A percentile compares a stretch with the other conserved stretches of the same genome.
phyloP scores from a whole-genome alignment of 2,888 invertebrate genomes.

The Standfussiana lucernea region DNA sequence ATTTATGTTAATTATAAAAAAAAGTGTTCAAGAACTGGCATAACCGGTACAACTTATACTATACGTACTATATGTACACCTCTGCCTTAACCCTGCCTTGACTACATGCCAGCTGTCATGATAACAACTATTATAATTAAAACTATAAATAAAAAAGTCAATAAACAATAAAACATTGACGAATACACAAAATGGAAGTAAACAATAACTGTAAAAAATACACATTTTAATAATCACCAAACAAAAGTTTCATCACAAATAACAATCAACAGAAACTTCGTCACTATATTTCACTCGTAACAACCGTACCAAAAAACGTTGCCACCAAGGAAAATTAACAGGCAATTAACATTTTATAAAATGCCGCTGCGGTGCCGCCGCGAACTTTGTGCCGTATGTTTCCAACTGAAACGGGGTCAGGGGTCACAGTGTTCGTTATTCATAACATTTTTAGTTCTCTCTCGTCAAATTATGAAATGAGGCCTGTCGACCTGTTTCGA shows the following conservation, averaged over 20 bases:
- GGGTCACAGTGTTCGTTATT: slow-evolving; percentile 69
- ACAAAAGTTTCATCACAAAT: slow-evolving; percentile 32
- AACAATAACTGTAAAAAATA: not conserved
- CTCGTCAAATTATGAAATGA: slow-evolving; percentile 74
- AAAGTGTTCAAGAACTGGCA: not conserved
- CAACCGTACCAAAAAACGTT: slow-evolving; percentile 21
- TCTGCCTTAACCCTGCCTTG: not conserved
- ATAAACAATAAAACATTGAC: not conserved
- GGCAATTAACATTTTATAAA: slow-evolving; percentile 63
- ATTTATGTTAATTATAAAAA: not conserved
- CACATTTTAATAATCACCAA: not conserved
- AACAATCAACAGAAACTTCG: slow-evolving; percentile 41
- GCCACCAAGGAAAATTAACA: slow-evolving; percentile 37
- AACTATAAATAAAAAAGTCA: not conserved
- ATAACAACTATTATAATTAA: not conserved
- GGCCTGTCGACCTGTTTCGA: slow-evolving; percentile 57
- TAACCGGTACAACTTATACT: not conserved
- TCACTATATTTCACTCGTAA: slow-evolving; percentile 27
- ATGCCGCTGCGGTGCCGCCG: slow-evolving; percentile 34
- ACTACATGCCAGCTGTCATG: not conserved
- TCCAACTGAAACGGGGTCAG: slow-evolving; percentile 70
- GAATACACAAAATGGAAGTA: not conserved
- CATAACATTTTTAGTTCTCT: slow-evolving; percentile 74
- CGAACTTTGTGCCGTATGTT: slow-evolving; percentile 63
- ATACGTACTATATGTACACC: not conserved